Percentiles rank a stretch among this genome's conserved stretches.
phyloP scores from a whole-genome alignment of 2,113 vertebrate genomes.

The Rutilus rutilus region DNA sequence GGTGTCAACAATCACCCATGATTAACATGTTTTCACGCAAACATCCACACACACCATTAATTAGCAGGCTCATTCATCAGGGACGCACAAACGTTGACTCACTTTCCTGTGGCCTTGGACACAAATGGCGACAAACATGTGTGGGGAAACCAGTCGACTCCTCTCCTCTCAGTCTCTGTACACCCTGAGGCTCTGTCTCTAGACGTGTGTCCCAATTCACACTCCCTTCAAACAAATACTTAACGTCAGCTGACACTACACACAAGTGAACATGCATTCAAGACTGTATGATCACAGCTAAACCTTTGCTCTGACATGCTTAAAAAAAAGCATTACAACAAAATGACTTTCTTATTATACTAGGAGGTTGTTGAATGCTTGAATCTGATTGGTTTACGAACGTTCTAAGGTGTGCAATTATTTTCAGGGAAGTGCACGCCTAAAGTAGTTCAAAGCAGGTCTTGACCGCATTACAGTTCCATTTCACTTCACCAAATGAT shows the following conservation, averaged over 20 bases:
- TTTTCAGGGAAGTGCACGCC: no score
- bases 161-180: neutral
- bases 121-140: constrained; percentile 41
- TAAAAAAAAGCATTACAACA: neutral
- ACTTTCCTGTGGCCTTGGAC: constrained; percentile 26
- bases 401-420: no score
- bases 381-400: no score
- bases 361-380: no score
- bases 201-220: neutral
- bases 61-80: constrained; percentile 24
- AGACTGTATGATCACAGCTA: neutral
- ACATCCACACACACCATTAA: constrained; percentile 22
- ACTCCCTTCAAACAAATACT: neutral
- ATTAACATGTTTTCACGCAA: neutral
- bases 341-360: neutral
- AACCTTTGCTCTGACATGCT: neutral
- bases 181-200: neutral
- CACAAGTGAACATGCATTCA: neutral
- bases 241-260: neutral
- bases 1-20: neutral
- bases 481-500: no score
- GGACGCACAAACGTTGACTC: constrained; percentile 23
- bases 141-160: neutral
- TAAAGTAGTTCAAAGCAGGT: no score
- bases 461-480: no score